These are phyloP conservation scores for Rhinichthys klamathensis DNA, from an alignment of 2,113 vertebrate species.

Conservation along the genomic window DNA sequence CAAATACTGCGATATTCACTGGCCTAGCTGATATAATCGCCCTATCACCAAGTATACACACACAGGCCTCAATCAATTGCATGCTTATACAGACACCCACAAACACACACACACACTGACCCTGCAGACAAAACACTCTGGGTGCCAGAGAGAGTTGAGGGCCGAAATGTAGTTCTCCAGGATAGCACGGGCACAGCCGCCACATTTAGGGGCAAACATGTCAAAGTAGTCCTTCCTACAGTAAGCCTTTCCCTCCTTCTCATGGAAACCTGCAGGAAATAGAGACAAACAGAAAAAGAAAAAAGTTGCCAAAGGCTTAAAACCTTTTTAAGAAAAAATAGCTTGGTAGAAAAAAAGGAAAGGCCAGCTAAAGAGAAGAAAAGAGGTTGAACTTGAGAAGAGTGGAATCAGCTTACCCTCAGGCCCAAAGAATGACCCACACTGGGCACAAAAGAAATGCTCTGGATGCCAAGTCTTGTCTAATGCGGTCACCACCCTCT, in stretches of 20 bases:
- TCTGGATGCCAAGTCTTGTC: constrained; percentile 98
- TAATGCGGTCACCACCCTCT: constrained; percentile 99
- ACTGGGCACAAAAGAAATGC: constrained; percentile 98
- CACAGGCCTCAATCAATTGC: neutral
- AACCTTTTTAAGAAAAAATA: neutral
- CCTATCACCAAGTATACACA: neutral
- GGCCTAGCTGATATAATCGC: neutral
- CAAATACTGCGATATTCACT: neutral
- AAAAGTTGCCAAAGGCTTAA: neutral
- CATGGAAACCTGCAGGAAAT: constrained; percentile 87
- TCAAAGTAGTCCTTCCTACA: constrained; percentile 99
- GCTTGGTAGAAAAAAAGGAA: neutral
- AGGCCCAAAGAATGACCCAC: constrained; percentile 95
- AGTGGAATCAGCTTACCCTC: constrained; percentile 79
- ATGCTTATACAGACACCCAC: neutral
- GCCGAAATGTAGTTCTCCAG: constrained; percentile 99
- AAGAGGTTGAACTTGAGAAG: neutral
- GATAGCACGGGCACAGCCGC: constrained; percentile 94
- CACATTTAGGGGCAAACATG: constrained; percentile 98
- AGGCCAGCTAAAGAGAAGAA: neutral
- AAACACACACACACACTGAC: constrained; percentile 76
- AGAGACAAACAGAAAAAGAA: neutral
- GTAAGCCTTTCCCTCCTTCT: constrained; percentile 97
- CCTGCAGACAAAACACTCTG: constrained; percentile 98
- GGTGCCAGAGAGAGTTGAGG: constrained; percentile 95